Evolutionary conservation across 1,140 invertebrate species (phyloP).

Genomic region (Venustaconcha ellipsiformis): DNA sequence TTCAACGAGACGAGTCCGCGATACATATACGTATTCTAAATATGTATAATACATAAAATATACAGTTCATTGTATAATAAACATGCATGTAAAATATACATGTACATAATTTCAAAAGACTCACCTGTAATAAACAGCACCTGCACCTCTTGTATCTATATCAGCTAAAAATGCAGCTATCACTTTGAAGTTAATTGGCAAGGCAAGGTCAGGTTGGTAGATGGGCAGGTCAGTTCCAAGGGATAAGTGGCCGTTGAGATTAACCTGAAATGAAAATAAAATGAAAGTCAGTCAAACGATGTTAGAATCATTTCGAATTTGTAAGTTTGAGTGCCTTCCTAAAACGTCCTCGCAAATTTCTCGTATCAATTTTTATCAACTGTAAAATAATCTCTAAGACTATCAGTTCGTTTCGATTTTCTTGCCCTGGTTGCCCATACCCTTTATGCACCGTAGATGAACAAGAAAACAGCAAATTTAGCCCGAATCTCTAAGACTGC

Average conservation of each 20-base stretch:
- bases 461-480: no score
- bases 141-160: constrained; percentile 83
- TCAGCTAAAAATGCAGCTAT: constrained; percentile 93
- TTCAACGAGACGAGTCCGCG: not conserved
- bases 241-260: constrained; percentile 88
- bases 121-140: constrained; percentile 81
- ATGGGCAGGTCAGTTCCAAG: constrained; percentile 84
- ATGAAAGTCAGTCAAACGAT: no score
- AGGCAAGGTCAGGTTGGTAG: constrained; percentile 62
- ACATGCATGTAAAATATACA: not conserved
- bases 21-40: not conserved
- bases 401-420: no score
- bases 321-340: no score
- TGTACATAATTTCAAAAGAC: not conserved
- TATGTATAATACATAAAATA: not conserved
- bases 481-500: no score
- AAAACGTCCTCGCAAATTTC: no score
- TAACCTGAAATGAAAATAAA: constrained; percentile 77
- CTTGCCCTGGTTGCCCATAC: no score
- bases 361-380: no score
- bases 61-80: not conserved
- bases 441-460: no score
- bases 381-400: no score
- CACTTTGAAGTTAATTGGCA: constrained; percentile 87
- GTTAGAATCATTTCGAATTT: no score